Evolutionary conservation across 2,888 invertebrate species (phyloP), one percentile per base, ranked within the genome.

Genomic region (Aspidapion aeneum): DNA sequence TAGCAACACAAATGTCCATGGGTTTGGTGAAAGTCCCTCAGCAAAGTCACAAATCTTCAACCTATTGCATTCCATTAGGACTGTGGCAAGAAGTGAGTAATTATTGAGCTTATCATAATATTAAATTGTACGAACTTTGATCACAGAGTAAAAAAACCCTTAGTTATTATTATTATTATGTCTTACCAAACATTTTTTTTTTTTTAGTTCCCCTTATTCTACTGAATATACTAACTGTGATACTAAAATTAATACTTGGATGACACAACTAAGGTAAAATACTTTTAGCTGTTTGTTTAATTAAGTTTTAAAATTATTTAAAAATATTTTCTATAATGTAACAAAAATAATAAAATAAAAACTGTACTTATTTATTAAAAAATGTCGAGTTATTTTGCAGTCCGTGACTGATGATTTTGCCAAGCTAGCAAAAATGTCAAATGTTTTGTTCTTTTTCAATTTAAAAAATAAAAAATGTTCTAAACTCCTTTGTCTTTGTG

Each of bases 161-260:
- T 22, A 18, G 19, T 1, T 3, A 48, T 1, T 48, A 19, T 19
- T 58, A 55, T 55, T n/a, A 7, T 18, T 12, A 12, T 7, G 7
- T 18, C 17, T 55, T 18, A 52, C 54, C 17, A 3, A 21, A n/a
- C 49, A 57, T 58, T 48, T 62, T 56, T 69, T 82, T 79, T 81
- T 74, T 93, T 93, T 75, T 91, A 98, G 97, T 98, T 86, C 98
- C 98, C 12, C 82, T 98, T 68, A 96, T 98, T 79, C 88, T 95
- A 71, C 83, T 98, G 63, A 98, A 98, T 78, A 85, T 94, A 71
- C 75, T 94, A 68, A 91, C 91, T 62, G 96, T 98, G 78, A 73
- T 91, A 73, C 86, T 97, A 77, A 97, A 96, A 80, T 79, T 97
- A 73, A 81, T 98, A 73, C 84, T 96, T 70, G 97, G 97, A 77